phyloP scores from a whole-genome alignment of 2,113 vertebrate genomes.

The Geococcyx californianus region DNA sequence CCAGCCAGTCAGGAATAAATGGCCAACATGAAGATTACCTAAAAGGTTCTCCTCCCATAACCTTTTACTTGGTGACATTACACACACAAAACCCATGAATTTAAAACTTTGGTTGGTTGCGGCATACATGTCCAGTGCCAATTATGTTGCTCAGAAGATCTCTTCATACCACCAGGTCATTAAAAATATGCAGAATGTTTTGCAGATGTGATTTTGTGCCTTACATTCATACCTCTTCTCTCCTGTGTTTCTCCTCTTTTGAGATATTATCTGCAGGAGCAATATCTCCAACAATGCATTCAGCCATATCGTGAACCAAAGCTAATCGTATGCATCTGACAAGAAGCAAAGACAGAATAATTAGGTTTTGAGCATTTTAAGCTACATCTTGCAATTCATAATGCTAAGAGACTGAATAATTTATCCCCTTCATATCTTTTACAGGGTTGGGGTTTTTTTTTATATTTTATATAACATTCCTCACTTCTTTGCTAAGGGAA shows the following conservation, averaged over 20 bases:
- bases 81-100: accelerated
- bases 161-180: background rate
- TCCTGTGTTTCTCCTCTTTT: constrained; percentile 92
- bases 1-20: background rate
- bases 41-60: background rate
- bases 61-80: background rate
- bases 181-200: background rate
- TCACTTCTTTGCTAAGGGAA: background rate
- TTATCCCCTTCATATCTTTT: background rate
- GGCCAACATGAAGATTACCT: background rate
- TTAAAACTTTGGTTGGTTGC: background rate
- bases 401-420: background rate
- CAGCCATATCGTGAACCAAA: constrained; percentile 96
- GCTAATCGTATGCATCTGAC: constrained; percentile 91
- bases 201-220: background rate
- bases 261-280: constrained; percentile 94
- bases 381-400: background rate
- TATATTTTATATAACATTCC: background rate
- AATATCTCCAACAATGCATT: constrained; percentile 98
- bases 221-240: constrained; percentile 82
- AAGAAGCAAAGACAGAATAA: constrained; percentile 32
- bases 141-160: background rate
- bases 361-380: background rate
- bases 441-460: background rate
- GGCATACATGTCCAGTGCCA: background rate